Percentiles rank a stretch among this genome's conserved stretches.
phyloP scores from a whole-genome alignment of 1,140 invertebrate species.

The Charaxes varanes region DNA sequence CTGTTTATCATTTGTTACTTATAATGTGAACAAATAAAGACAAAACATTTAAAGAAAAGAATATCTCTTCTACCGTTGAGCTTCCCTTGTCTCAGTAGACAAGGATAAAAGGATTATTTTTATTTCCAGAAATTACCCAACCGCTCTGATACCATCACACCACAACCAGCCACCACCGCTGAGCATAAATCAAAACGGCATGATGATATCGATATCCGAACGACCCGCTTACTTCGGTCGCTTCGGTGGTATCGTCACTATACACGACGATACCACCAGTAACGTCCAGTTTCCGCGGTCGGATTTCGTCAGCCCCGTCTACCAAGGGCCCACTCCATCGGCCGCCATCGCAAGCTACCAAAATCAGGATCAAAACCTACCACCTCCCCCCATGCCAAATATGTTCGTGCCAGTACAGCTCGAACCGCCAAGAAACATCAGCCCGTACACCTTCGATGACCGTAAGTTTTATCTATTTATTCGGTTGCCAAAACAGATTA shows the following conservation, averaged over 20 bases:
- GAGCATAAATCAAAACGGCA: slow-evolving; percentile 20
- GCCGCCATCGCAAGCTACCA: slow-evolving; percentile 14
- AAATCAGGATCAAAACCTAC: slow-evolving; percentile 17
- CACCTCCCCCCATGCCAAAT: slow-evolving; percentile 24
- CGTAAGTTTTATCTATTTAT: no score
- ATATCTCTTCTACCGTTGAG: no score
- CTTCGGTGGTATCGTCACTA: slow-evolving; percentile 20
- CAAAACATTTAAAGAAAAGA: no score
- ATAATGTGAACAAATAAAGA: no score
- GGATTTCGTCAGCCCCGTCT: slow-evolving; percentile 22
- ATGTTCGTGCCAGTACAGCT: slow-evolving; percentile 30
- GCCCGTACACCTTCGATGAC: slow-evolving; percentile 33
- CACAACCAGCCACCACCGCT: slow-evolving; percentile 20
- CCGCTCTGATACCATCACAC: slow-evolving; percentile 14
- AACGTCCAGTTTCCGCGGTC: slow-evolving; percentile 22
- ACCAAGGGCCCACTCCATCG: slow-evolving; percentile 15
- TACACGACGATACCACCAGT: slow-evolving; percentile 22
- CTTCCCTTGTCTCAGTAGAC: no score
- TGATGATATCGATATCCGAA: slow-evolving; percentile 22
- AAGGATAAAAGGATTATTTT: neutral
- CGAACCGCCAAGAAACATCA: slow-evolving; percentile 26
- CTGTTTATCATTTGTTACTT: no score
- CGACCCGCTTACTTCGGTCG: slow-evolving; percentile 25
- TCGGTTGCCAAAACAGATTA: no score
- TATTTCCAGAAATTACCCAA: slow-evolving; percentile 20